These are phyloP conservation scores for Agelaius tricolor DNA, from an alignment of 2,113 vertebrate species.

Conservation along the genomic window DNA sequence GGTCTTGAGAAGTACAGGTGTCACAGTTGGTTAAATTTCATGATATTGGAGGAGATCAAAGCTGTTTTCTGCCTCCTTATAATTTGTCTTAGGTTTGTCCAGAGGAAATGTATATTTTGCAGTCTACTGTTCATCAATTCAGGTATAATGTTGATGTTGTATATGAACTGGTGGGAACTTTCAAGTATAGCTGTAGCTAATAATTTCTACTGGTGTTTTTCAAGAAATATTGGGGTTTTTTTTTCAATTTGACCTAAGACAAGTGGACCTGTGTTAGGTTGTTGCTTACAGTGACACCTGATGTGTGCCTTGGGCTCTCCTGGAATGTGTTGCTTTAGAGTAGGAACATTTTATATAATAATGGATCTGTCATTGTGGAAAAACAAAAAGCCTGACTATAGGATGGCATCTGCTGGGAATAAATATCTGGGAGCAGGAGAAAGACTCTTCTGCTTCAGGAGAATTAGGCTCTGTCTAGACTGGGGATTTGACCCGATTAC, in stretches of 20 bases:
- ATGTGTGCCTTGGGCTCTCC: not conserved
- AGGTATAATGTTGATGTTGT: not conserved
- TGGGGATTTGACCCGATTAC: constrained; percentile 67
- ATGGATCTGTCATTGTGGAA: not conserved
- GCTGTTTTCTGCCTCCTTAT: not conserved
- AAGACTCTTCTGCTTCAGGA: constrained; percentile 23
- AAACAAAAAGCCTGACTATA: not conserved
- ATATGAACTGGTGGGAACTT: not conserved
- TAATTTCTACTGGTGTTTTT: not conserved
- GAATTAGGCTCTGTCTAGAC: constrained; percentile 71
- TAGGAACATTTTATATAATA: not conserved
- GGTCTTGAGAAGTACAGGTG: not conserved
- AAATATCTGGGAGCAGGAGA: constrained; percentile 48
- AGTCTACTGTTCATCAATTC: not conserved
- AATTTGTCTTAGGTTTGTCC: not conserved
- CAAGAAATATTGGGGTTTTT: not conserved
- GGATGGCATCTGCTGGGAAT: constrained; percentile 34
- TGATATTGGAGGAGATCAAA: not conserved
- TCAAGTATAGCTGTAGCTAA: not conserved
- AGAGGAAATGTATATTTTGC: not conserved
- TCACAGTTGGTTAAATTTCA: not conserved
- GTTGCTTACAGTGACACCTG: not conserved
- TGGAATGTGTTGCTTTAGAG: not conserved
- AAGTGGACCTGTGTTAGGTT: not conserved
- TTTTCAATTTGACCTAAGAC: not conserved